A percentile compares a stretch with the other conserved stretches of the same genome.
Evolutionary conservation across 1,140 invertebrate species (phyloP).

Genomic region (Chrysoperla carnea): DNA sequence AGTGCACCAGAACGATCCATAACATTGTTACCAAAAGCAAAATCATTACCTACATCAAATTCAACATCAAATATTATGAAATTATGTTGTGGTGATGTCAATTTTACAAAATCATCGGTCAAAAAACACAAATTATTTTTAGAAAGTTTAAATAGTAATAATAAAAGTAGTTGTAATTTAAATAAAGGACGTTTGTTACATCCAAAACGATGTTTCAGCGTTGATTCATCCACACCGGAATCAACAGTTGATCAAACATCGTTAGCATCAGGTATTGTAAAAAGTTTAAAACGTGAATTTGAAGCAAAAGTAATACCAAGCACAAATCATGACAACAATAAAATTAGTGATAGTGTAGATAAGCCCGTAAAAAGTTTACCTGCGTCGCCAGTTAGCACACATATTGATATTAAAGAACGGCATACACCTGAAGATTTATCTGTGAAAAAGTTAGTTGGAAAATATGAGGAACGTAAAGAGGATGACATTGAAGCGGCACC

Average conservation of each 20-base stretch:
- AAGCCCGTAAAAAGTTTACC: conserved; percentile 29
- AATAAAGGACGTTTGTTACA: too few relatives aligned
- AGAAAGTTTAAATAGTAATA: conserved; percentile 28
- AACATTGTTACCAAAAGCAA: conserved; percentile 4
- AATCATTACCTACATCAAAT: too few relatives aligned
- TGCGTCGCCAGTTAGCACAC: conserved; percentile 35
- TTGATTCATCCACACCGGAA: conserved; percentile 10
- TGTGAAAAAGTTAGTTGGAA: conserved; percentile 51
- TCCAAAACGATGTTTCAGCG: conserved; percentile 12
- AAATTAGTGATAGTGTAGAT: neutral
- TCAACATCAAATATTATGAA: too few relatives aligned
- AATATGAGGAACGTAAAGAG: conserved; percentile 32
- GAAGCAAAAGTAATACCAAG: conserved; percentile 49
- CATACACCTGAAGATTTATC: conserved; percentile 43
- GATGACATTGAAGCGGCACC: conserved; percentile 19
- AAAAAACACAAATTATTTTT: conserved; percentile 38
- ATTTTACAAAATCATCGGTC: conserved; percentile 23
- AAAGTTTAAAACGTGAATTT: conserved; percentile 70
- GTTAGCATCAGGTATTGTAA: conserved; percentile 41
- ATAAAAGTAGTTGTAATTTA: neutral
- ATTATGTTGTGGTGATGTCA: too few relatives aligned
- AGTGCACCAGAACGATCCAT: conserved; percentile 42
- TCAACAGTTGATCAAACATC: conserved; percentile 13
- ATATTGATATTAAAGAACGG: conserved; percentile 21
- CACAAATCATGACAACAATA: conserved; percentile 7